phyloP scores from a whole-genome alignment of 1,140 invertebrate species.

The Ectropis grisescens region DNA sequence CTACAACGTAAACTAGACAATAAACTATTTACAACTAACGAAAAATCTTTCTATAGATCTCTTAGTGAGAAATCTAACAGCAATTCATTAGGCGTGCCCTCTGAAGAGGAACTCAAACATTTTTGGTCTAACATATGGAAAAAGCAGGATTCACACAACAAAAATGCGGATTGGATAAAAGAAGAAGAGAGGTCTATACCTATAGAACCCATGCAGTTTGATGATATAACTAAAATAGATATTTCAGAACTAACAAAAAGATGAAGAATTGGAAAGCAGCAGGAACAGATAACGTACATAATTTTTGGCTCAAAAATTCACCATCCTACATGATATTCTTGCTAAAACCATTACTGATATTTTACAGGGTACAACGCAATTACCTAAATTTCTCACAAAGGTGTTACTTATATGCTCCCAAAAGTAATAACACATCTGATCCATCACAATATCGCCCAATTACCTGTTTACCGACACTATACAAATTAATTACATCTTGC shows the following conservation, averaged over 20 bases:
- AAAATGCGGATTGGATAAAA: conserved; percentile 9
- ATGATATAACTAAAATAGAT: conserved; percentile 6
- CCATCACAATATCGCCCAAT: conserved; percentile 8
- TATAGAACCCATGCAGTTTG: conserved; percentile 10
- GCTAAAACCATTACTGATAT: neutral
- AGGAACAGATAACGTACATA: conserved; percentile 10
- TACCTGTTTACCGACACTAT: conserved; percentile 7
- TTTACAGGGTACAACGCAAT: neutral
- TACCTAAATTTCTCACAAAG: conserved; percentile 2
- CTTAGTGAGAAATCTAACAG: conserved; percentile 2
- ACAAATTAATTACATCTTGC: conserved; percentile 7
- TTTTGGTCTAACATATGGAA: conserved; percentile 13
- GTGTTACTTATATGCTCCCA: conserved; percentile 5
- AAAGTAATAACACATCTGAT: conserved; percentile 1
- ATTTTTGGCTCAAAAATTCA: conserved; percentile 8
- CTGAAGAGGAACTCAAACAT: conserved; percentile 2
- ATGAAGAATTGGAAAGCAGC: conserved; percentile 10
- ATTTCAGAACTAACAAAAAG: conserved; percentile 2
- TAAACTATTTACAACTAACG: conserved; percentile 7
- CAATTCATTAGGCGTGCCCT: neutral
- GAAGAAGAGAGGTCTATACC: conserved; percentile 5
- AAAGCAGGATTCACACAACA: conserved; percentile 4
- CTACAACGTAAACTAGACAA: conserved; percentile 6
- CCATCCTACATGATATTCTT: neutral
- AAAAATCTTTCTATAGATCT: conserved; percentile 11